Base-by-base conservation (phyloP, 2,113 vertebrate species). In the Periophthalmus modestus region DNA sequence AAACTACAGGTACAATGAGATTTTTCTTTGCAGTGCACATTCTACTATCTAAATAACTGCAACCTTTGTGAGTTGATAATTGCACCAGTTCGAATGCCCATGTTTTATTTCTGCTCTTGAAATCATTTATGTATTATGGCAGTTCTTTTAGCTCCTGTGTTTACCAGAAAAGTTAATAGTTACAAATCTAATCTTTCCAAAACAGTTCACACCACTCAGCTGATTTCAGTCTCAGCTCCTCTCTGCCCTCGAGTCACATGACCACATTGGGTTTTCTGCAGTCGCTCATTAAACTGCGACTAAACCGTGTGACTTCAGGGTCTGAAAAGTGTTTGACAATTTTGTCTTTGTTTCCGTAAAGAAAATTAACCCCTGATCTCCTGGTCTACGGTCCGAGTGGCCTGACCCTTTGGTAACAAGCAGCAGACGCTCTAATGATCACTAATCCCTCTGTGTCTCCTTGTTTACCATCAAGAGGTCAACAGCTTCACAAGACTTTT, bases 361-460 rank as follows among this genome's bases (percentile, higher is more conserved):
- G 39, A 67, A 66, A 67, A 67, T 67, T 21, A 67, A 67, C 36
- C 65, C 19, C n/a, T 73, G 52, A 21, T 21, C 52, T n/a, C 3
- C 19, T 18, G 52, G 46, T 34, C 24, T 23, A 19, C 0, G 19
- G 66, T 55, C 71, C 28, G 33, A 59, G 50, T 10, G 21, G 7
- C 14, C 7, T 59, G 57, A 61, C 39, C 18, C 68, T 72, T 63
- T 67, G 52, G 46, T 68, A 62, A 78, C 66, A 47, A 57, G 67
- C 68, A 6, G 36, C 48, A 59, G 34, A 74, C 69, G 21, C 16
- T 58, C 58, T 36, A 74, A 59, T 79, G 57, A 85, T 63, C 57
- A 28, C 16, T 15, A 66, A 50, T n/a, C 15, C 18, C 33, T 10
- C 18, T 9, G n/a, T 33, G 62, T 54, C 10, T 54, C 23, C 19